Evolutionary conservation across 2,888 invertebrate species (phyloP).

Genomic region (Vanessa cardui): DNA sequence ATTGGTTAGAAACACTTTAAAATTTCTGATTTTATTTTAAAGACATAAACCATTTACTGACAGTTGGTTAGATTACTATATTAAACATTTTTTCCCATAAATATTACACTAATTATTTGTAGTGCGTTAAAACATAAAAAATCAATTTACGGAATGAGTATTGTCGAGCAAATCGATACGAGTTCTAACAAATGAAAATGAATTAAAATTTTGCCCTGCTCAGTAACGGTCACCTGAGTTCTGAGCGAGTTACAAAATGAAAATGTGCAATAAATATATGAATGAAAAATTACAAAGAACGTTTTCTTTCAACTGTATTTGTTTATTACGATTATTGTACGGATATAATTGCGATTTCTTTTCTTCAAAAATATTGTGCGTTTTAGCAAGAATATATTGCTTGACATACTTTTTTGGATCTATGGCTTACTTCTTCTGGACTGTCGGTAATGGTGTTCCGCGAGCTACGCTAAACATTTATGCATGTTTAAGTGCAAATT

Average conservation of each 20-base stretch:
- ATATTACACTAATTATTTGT: no score
- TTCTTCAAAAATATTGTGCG: slow-evolving; percentile 1
- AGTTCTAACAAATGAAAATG: slow-evolving; percentile 21
- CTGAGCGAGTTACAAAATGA: neutral
- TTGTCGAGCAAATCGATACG: slow-evolving; percentile 6
- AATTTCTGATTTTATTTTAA: no score
- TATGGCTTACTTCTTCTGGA: no score
- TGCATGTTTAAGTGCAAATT: slow-evolving; percentile 6
- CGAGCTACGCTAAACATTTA: neutral
- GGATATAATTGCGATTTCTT: neutral
- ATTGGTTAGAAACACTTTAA: no score
- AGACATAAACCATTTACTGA: no score
- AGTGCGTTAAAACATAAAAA: no score
- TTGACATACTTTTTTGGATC: neutral
- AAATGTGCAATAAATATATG: slow-evolving; percentile 13
- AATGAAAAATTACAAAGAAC: neutral
- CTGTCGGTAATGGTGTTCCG: no score
- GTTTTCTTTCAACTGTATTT: neutral
- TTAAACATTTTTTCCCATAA: no score
- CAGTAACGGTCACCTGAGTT: neutral
- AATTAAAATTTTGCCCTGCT: slow-evolving; percentile 14
- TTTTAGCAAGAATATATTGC: neutral
- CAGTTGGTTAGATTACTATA: no score
- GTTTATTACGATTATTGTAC: neutral
- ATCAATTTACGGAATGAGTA: no score